Conservation (phyloP, 2,797 vertebrate species). For the Oryzias sinensis region DNA sequence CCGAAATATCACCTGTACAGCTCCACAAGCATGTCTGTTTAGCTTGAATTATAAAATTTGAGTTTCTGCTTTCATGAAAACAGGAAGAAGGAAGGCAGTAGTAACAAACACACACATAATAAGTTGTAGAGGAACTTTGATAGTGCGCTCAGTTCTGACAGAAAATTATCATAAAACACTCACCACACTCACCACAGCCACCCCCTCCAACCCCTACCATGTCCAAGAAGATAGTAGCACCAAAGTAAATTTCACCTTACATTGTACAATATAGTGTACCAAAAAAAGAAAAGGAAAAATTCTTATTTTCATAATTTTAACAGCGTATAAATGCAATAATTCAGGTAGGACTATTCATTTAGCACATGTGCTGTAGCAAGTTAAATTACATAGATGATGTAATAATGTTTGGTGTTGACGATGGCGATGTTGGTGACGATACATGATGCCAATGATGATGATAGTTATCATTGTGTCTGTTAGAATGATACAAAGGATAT, state of each 20-base stretch:
- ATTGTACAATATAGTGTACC: slow-evolving; percentile 70
- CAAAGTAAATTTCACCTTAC: slow-evolving; percentile 60
- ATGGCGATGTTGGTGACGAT: slow-evolving; percentile 39
- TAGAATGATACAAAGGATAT: slow-evolving; percentile 53
- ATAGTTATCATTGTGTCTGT: slow-evolving; percentile 45
- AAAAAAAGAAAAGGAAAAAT: slow-evolving; percentile 52
- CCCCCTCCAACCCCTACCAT: slow-evolving; percentile 50
- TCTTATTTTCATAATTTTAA: slow-evolving; percentile 78
- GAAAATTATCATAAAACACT: slow-evolving; percentile 38
- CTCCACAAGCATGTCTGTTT: slow-evolving; percentile 15
- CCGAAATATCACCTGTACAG: slow-evolving; percentile 39
- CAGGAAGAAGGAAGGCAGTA: slow-evolving; percentile 37
- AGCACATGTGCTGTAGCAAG: slow-evolving; percentile 75
- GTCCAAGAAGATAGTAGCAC: slow-evolving; percentile 51
- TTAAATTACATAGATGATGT: slow-evolving; percentile 60
- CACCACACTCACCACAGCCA: slow-evolving; percentile 37
- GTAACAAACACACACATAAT: slow-evolving; percentile 22
- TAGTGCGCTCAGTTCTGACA: slow-evolving; percentile 27
- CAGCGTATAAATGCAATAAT: slow-evolving; percentile 90
- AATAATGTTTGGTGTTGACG: slow-evolving; percentile 48
- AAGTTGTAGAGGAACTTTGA: slow-evolving; percentile 22
- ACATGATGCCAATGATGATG: slow-evolving; percentile 37
- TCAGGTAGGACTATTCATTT: slow-evolving; percentile 78
- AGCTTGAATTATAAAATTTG: background rate
- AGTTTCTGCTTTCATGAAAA: slow-evolving; percentile 29